These are phyloP conservation scores for Zeugodacus cucurbitae DNA, from an alignment of 1,140 invertebrate species.

Conservation along the genomic window DNA sequence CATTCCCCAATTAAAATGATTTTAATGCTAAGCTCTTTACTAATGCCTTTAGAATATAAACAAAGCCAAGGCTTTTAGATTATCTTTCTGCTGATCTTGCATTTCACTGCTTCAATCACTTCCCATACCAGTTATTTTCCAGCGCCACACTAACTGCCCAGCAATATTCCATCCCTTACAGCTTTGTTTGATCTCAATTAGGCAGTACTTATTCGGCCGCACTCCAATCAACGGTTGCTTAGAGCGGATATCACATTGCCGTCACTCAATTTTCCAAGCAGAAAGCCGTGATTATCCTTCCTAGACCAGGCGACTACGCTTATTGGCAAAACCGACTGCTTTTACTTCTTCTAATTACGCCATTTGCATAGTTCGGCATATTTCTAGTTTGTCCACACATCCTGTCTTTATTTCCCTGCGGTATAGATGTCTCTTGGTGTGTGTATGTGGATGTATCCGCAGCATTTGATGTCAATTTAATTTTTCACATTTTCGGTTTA, in stretches of 20 bases:
- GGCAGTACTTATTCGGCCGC: not conserved
- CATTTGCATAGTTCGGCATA: conserved; percentile 14
- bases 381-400: not conserved
- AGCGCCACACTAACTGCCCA: no score
- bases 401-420: not conserved
- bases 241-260: not conserved
- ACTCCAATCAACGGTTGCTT: not conserved
- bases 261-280: not conserved
- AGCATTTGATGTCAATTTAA: conserved; percentile 29
- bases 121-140: no score
- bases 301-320: not conserved
- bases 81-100: no score
- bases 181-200: conserved; percentile 4
- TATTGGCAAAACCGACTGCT: not conserved
- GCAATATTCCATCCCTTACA: not conserved
- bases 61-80: no score
- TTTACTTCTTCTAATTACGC: conserved; percentile 1
- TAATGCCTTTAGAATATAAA: no score
- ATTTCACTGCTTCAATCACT: no score
- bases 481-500: conserved; percentile 35
- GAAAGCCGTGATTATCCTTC: not conserved
- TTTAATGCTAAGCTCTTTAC: no score
- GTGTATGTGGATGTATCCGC: not conserved
- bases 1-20: no score
- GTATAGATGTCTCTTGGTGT: not conserved